Evolutionary conservation across 30 jellyfish, hydroid and myxozoan genomes (phyloP).

Genomic region (Turritopsis dohrnii): DNA sequence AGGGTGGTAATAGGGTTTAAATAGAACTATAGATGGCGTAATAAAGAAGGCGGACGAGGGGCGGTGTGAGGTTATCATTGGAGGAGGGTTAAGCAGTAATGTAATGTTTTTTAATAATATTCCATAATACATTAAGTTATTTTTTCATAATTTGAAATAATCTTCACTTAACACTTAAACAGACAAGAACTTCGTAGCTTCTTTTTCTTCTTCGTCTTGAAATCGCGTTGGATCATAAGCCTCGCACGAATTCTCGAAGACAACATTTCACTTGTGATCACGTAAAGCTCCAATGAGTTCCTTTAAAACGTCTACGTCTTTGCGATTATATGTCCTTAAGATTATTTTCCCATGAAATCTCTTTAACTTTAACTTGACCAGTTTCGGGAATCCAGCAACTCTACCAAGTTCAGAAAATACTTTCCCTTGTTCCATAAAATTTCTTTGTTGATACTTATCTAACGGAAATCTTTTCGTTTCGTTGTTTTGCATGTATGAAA

Average conservation of each 20-base stretch:
- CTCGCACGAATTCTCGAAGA: too few species aligned
- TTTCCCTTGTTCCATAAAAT: too few species aligned
- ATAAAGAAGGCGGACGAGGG: neutral
- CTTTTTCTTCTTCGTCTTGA: too few species aligned
- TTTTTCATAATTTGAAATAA: too few species aligned
- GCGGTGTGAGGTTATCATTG: neutral
- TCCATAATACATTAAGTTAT: too few species aligned
- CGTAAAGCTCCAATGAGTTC: neutral
- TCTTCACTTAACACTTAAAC: too few species aligned
- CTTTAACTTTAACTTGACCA: neutral
- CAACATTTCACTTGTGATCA: neutral
- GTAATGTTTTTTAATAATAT: too few species aligned
- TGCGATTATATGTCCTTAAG: neutral
- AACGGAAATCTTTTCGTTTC: neutral
- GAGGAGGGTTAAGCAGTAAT: neutral
- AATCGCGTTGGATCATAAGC: too few species aligned
- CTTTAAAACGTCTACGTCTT: neutral
- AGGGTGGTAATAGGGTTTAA: too few species aligned
- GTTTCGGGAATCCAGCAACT: neutral
- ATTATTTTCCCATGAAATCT: neutral
- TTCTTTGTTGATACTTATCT: neutral
- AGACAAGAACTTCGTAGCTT: neutral
- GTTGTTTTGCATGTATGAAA: neutral
- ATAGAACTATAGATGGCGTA: neutral
- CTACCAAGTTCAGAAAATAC: neutral